phyloP scores from a whole-genome alignment of 1,140 invertebrate genomes.

The Maconellicoccus hirsutus region DNA sequence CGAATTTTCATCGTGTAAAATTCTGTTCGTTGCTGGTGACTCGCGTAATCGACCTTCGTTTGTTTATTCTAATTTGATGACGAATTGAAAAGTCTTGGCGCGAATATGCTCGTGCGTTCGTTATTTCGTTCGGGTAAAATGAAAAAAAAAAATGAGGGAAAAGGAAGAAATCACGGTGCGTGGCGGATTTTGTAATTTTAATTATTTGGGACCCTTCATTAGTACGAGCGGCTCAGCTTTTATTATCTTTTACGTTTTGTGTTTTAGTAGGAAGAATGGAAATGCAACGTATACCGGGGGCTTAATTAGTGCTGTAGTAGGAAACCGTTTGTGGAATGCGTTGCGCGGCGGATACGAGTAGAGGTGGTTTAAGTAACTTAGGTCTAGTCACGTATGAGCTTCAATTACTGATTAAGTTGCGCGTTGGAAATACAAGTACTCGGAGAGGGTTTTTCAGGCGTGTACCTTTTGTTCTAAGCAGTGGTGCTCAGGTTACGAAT shows the following conservation, averaged over 20 bases:
- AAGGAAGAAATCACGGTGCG: background rate
- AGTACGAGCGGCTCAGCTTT: background rate
- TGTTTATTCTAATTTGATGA: too few species aligned
- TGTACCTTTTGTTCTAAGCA: slow-evolving; percentile 18
- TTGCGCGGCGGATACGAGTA: background rate
- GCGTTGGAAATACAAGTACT: slow-evolving; percentile 12
- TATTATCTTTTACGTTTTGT: slow-evolving; percentile 18
- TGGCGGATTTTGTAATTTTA: slow-evolving; percentile 1
- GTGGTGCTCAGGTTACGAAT: slow-evolving; percentile 10
- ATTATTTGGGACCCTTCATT: slow-evolving; percentile 12
- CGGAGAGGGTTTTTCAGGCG: slow-evolving; percentile 7
- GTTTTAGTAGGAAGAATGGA: background rate
- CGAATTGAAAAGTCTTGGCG: too few species aligned
- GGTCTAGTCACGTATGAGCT: slow-evolving; percentile 21
- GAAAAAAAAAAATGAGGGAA: background rate
- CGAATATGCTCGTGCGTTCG: background rate
- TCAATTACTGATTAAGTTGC: slow-evolving; percentile 22
- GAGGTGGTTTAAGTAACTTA: slow-evolving; percentile 15
- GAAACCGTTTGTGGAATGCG: background rate
- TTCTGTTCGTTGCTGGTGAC: too few species aligned
- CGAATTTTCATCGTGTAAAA: too few species aligned
- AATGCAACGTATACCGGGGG: slow-evolving; percentile 8
- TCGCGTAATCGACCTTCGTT: too few species aligned
- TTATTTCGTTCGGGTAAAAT: background rate
- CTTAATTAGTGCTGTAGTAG: slow-evolving; percentile 16